Conservation (phyloP, 2,888 invertebrate species). For the Saturnia japonica region DNA sequence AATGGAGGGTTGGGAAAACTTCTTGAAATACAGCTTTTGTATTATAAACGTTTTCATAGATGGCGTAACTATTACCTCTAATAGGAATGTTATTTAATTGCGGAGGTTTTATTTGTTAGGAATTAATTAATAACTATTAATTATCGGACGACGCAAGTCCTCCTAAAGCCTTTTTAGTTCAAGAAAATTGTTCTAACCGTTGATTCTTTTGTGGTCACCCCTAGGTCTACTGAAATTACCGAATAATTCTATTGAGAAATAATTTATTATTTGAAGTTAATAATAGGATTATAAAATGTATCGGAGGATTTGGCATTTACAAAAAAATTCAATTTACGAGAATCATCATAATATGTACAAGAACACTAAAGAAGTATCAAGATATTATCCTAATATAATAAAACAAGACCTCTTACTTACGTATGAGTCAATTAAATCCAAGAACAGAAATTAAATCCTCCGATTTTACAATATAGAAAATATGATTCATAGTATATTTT, state of each 20-base stretch:
- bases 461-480: too few relatives aligned
- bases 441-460: too few relatives aligned
- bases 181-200: background rate
- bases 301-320: too few relatives aligned
- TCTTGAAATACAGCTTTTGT: constrained; percentile 7
- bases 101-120: background rate
- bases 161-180: background rate
- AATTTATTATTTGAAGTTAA: too few relatives aligned
- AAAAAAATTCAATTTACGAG: too few relatives aligned
- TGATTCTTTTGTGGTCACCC: background rate
- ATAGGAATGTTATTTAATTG: background rate
- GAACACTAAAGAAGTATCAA: too few relatives aligned
- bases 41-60: constrained; percentile 4
- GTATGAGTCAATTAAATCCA: too few relatives aligned
- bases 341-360: too few relatives aligned
- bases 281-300: too few relatives aligned
- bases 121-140: background rate
- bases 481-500: too few relatives aligned
- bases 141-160: background rate
- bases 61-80: constrained; percentile 16
- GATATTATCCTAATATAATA: too few relatives aligned
- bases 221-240: background rate
- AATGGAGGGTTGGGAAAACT: background rate
- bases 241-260: background rate
- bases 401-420: too few relatives aligned